Percentiles rank a stretch among this genome's conserved stretches.
Conservation (phyloP, 2,113 vertebrate genomes). For the Catagonus wagneri region DNA sequence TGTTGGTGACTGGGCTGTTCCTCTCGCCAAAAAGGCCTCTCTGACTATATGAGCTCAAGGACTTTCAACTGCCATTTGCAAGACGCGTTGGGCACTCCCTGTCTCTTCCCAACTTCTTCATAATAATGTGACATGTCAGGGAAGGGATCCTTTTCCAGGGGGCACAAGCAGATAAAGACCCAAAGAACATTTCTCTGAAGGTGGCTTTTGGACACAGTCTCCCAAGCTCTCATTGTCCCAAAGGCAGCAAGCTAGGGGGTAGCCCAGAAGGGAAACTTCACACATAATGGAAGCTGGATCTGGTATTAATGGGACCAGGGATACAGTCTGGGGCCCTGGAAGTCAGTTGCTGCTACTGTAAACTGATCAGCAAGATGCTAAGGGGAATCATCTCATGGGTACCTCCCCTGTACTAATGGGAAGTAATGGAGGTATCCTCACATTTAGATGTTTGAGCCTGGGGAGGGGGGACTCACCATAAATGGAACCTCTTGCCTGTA, state of each 20-base stretch:
- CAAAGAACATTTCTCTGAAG: slow-evolving; percentile 37
- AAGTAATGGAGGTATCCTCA: background rate
- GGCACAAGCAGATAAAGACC: background rate
- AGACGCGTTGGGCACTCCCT: background rate
- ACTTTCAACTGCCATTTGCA: background rate
- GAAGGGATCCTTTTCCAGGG: background rate
- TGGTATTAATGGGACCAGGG: background rate
- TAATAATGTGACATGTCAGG: background rate
- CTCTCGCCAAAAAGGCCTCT: background rate
- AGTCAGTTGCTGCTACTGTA: background rate
- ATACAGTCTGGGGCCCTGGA: background rate
- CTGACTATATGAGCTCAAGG: background rate
- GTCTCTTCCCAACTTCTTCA: background rate
- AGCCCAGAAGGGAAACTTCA: background rate
- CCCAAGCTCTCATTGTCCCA: background rate
- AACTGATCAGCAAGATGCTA: background rate
- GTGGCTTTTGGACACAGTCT: background rate
- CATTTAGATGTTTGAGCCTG: background rate
- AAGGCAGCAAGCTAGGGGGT: background rate
- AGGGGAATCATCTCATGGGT: background rate
- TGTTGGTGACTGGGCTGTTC: background rate
- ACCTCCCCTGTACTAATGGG: background rate
- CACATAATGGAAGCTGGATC: background rate
- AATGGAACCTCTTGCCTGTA: background rate
- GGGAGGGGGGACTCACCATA: background rate